Evolutionary conservation across 2,888 invertebrate genomes (phyloP).

Genomic region (Noctua fimbriata): DNA sequence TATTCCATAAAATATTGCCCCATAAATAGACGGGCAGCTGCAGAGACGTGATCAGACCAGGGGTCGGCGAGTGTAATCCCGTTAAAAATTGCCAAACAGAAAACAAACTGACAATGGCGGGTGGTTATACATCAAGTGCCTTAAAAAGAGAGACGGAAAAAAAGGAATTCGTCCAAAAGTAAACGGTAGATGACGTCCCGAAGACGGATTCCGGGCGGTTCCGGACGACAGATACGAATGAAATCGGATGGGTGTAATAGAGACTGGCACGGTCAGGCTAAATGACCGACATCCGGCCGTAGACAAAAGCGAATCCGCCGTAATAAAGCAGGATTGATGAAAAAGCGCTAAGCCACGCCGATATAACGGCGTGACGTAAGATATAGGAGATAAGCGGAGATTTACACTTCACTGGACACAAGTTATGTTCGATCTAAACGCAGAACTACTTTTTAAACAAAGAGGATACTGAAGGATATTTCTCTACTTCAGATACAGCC

Average conservation of each 20-base stretch:
- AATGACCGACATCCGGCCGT: constrained; percentile 88
- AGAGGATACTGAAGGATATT: not conserved
- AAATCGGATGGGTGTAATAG: constrained; percentile 88
- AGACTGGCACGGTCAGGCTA: constrained; percentile 86
- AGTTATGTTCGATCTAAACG: not conserved
- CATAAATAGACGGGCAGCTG: constrained; percentile 87
- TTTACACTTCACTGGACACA: constrained; percentile 8
- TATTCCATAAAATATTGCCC: constrained; percentile 90
- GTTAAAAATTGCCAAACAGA: constrained; percentile 90
- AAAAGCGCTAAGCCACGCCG: constrained; percentile 91
- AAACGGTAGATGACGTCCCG: constrained; percentile 83
- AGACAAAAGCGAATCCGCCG: constrained; percentile 89
- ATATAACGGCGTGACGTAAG: constrained; percentile 80
- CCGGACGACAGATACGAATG: constrained; percentile 88
- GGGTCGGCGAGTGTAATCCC: constrained; percentile 83
- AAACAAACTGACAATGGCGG: constrained; percentile 86
- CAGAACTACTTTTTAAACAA: not conserved
- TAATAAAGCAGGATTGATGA: constrained; percentile 91
- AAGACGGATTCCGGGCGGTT: constrained; percentile 84
- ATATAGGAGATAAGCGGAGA: constrained; percentile 64
- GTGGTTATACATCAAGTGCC: constrained; percentile 85
- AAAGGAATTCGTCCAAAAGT: constrained; percentile 78
- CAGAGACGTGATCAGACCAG: constrained; percentile 87
- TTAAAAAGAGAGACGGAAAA: constrained; percentile 81
- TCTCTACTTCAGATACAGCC: not conserved